Evolutionary conservation across 2,797 vertebrate genomes (phyloP).

Genomic region (Sitta carolinensis): DNA sequence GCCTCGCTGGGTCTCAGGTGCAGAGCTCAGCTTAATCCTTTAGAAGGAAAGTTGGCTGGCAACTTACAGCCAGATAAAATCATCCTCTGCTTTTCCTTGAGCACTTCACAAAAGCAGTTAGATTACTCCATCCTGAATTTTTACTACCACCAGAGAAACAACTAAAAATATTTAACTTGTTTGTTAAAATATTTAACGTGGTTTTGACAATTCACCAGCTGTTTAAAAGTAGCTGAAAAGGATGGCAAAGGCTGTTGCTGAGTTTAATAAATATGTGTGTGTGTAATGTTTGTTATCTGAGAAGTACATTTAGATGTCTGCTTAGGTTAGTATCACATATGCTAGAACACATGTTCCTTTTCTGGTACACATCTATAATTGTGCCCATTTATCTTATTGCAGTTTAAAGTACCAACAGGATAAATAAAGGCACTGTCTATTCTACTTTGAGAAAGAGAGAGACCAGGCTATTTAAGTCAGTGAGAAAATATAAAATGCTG

Average conservation of each 20-base stretch:
- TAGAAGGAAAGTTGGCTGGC: not conserved
- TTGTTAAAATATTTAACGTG: slow-evolving; percentile 67
- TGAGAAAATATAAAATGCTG: not conserved
- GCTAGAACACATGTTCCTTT: slow-evolving; percentile 73
- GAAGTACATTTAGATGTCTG: slow-evolving; percentile 65
- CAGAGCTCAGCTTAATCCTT: not conserved
- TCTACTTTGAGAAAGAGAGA: slow-evolving; percentile 34
- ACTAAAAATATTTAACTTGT: slow-evolving; percentile 67
- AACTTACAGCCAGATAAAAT: not conserved
- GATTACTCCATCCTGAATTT: slow-evolving; percentile 28
- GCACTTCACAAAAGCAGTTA: not conserved
- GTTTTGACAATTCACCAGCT: slow-evolving; percentile 72
- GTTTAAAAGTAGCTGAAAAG: slow-evolving; percentile 71
- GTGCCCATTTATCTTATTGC: slow-evolving; percentile 70
- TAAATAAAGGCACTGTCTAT: slow-evolving; percentile 42
- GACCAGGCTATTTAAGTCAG: slow-evolving; percentile 40
- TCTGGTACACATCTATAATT: slow-evolving; percentile 64
- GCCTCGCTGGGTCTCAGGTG: not conserved
- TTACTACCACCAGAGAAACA: slow-evolving; percentile 31
- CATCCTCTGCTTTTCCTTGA: not conserved
- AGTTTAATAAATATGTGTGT: slow-evolving; percentile 63
- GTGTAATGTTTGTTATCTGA: slow-evolving; percentile 53
- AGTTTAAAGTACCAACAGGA: slow-evolving; percentile 68
- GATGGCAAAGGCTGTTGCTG: slow-evolving; percentile 27
- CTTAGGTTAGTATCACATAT: slow-evolving; percentile 71